Conservation (phyloP, 2,888 invertebrate species). For the Drosophila meridionalis region DNA sequence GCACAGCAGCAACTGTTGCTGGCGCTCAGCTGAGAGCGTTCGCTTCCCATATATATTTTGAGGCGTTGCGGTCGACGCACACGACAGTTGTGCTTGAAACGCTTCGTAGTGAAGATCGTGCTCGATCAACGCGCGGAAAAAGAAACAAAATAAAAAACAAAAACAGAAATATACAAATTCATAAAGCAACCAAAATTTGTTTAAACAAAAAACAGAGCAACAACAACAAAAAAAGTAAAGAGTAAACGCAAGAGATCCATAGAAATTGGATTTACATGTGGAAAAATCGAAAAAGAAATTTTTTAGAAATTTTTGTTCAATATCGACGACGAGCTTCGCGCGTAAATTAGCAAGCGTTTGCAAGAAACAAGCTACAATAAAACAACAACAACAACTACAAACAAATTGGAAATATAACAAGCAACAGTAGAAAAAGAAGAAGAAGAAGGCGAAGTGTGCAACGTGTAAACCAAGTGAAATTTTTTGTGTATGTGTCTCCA, state of each 20-base stretch:
- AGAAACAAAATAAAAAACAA: slow-evolving; percentile 18
- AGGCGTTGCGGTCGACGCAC: slow-evolving; percentile 60
- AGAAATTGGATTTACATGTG: slow-evolving; percentile 40
- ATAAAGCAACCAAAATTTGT: slow-evolving; percentile 20
- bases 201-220: slow-evolving; percentile 18
- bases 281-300: slow-evolving; percentile 62
- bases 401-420: slow-evolving; percentile 51
- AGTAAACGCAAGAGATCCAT: slow-evolving; percentile 26
- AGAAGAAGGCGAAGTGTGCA: slow-evolving; percentile 30
- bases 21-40: slow-evolving; percentile 30
- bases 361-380: slow-evolving; percentile 70
- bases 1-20: slow-evolving; percentile 44
- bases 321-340: slow-evolving; percentile 66
- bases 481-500: slow-evolving; percentile 46
- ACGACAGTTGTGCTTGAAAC: slow-evolving; percentile 84
- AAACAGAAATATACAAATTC: slow-evolving; percentile 31
- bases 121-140: slow-evolving; percentile 57
- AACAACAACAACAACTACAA: slow-evolving; percentile 33
- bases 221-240: not conserved
- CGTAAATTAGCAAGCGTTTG: slow-evolving; percentile 77
- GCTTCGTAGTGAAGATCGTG: slow-evolving; percentile 84
- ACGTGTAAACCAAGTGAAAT: slow-evolving; percentile 69
- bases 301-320: slow-evolving; percentile 58
- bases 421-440: slow-evolving; percentile 24
- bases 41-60: slow-evolving; percentile 64